Percentiles rank a stretch among this genome's conserved stretches.
Conservation (phyloP, 2,113 vertebrate genomes). For the Myotis davidii region DNA sequence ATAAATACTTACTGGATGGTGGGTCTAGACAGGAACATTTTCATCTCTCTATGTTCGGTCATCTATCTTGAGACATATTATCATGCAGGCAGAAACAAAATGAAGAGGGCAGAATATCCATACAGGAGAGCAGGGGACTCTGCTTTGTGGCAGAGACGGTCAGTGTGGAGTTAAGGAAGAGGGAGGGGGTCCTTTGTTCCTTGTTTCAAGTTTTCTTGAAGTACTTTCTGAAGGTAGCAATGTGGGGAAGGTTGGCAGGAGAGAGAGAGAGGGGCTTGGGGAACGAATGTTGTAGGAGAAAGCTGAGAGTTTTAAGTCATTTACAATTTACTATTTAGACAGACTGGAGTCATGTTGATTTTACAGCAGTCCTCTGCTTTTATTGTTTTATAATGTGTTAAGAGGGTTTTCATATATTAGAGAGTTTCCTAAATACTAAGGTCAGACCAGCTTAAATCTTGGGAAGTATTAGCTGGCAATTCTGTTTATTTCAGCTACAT, state of each 20-base stretch:
- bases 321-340: background rate
- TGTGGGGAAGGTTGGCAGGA: background rate
- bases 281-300: background rate
- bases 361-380: background rate
- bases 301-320: background rate
- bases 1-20: background rate
- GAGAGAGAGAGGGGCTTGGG: background rate
- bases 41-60: background rate
- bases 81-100: background rate
- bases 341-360: background rate
- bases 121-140: background rate
- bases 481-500: conserved; percentile 1
- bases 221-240: background rate
- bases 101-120: background rate
- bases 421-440: background rate
- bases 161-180: background rate
- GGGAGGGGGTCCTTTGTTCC: background rate
- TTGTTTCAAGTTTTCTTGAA: background rate
- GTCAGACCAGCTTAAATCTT: background rate
- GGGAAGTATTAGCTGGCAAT: background rate
- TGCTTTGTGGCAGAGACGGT: background rate
- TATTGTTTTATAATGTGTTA: background rate
- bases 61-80: background rate
- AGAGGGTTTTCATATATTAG: background rate
- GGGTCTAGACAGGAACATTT: background rate